Base-by-base conservation (phyloP, 92 coral and sea anemone genomes). In the Siderastrea radians region DNA sequence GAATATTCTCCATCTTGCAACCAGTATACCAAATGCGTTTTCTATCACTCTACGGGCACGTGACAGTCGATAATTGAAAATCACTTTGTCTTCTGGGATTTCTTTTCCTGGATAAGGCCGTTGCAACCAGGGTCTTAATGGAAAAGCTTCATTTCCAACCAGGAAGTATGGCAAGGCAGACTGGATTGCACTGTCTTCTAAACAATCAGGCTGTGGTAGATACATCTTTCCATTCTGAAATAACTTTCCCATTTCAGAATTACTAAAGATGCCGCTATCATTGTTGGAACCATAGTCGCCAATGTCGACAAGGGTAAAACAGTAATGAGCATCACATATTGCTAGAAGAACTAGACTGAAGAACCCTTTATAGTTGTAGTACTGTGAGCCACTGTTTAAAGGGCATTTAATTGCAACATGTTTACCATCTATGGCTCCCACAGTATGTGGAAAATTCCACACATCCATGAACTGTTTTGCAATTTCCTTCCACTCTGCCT, bases 121-220 rank as follows among this genome's bases (percentile, higher is more conserved):
- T 76, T 78, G 60, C 72, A 80, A 59, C 84, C 88, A 82, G 14
- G 77, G 51, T 55, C 71, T 81, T 48, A 91, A 65, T 15, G 88
- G 68, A 55, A 91, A 91, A 38, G 76, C 86, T 69, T 91, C 94
- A 87, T 91, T 91, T 1, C 88, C 94, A 45, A 91, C 80, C 6
- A 82, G 38, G 68, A 72, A 65, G 71, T 87, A 87, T 1, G 94
- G 94, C 19, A 91, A 61, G 43, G 80, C 38, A 43, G 71, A 65
- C 46, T 65, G 71, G 12, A 5, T 65, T 64, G 55, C 26, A 12
- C 71, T 65, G 46, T 43, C 61, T 43, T 74, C 80, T n/a, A 61
- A 52, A 59, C 63, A 53, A 3, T 12, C 71, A 65, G 79, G 75
- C 45, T 74, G 59, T 44, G 88, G 91, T 26, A 80, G 65, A 91